Evolutionary conservation across 2,888 invertebrate species (phyloP), one percentile per base, ranked within the genome.

Genomic region (Poecilus cupreus): DNA sequence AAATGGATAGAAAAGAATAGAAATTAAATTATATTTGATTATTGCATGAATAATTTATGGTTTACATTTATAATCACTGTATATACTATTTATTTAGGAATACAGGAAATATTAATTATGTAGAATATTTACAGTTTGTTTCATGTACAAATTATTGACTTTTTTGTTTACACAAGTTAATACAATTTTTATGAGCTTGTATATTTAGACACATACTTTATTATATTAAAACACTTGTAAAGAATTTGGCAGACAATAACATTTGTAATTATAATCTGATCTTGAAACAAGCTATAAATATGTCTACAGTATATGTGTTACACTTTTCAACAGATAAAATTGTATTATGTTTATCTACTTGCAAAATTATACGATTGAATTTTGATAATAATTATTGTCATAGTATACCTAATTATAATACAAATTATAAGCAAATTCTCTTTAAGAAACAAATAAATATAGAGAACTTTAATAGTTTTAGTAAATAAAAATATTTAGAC

Each of bases 351-450:
- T 4, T 5, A 43, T 11, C 5, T 43, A 43, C 43, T 43, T 43
- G 43, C 3, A 43, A 43, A 43, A 43, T 60, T 13, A 22, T 8
- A 51, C 18, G 26, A 13, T 60, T n/a, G 26, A 68, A 68, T 37
- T 60, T 68, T 16, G 37, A 13, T 68, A 2, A 32, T 32, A 26
- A 13, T 60, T 68, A 68, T 68, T 68, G 64, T 68, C 64, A 68
- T 37, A 16, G 51, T 51, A 51, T 51, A 51, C 20, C 51, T 51
- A 51, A 22, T 26, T 57, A 57, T 22, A 57, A 57, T 37, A 11
- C 32, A 13, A 64, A 16, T n/a, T 37, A 64, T 13, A 32, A 37
- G 64, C 64, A 68, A 68, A 68, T 68, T 68, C 64, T 68, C 64
- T 68, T 64, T 32, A 37, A n/a, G 11, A 24, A 57, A 57, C n/a